Percentiles rank a stretch among this genome's conserved stretches.
Conservation (phyloP, 2,797 vertebrate genomes). For the Stomatorhinus walkeri region DNA sequence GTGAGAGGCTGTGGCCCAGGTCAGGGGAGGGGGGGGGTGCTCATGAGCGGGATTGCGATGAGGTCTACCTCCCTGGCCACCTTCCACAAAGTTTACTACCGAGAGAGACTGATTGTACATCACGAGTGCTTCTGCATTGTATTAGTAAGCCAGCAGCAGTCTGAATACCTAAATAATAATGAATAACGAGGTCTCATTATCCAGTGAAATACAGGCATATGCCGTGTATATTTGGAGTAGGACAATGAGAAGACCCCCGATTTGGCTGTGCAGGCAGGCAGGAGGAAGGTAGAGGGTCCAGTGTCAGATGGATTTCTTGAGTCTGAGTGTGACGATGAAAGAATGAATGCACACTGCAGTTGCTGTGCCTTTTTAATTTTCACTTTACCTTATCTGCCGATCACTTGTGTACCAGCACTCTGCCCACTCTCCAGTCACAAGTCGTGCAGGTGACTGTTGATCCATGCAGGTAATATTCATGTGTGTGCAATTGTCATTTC, state of each 20-base stretch:
- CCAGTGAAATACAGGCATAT: background rate
- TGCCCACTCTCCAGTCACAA: background rate
- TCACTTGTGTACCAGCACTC: background rate
- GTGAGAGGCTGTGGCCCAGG: constrained; percentile 45
- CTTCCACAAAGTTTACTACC: background rate
- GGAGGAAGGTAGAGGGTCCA: background rate
- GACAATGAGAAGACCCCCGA: background rate
- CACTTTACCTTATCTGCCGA: constrained; percentile 15
- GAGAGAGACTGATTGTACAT: background rate
- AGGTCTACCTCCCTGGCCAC: background rate
- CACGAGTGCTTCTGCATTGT: background rate
- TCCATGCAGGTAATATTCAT: background rate
- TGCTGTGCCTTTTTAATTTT: constrained; percentile 15
- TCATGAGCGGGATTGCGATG: background rate
- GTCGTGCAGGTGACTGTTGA: background rate
- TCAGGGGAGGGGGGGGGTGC: background rate
- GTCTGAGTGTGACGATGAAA: background rate
- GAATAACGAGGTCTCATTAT: background rate
- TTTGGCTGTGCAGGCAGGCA: background rate
- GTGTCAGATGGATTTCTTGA: constrained; percentile 10
- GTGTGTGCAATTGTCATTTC: background rate
- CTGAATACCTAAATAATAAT: background rate
- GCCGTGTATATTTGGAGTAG: background rate
- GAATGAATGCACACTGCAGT: background rate
- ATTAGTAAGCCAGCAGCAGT: background rate